Percentiles rank a stretch among this genome's conserved stretches.
phyloP scores from a whole-genome alignment of 1,140 invertebrate genomes.

The Aradophagus sp. region DNA sequence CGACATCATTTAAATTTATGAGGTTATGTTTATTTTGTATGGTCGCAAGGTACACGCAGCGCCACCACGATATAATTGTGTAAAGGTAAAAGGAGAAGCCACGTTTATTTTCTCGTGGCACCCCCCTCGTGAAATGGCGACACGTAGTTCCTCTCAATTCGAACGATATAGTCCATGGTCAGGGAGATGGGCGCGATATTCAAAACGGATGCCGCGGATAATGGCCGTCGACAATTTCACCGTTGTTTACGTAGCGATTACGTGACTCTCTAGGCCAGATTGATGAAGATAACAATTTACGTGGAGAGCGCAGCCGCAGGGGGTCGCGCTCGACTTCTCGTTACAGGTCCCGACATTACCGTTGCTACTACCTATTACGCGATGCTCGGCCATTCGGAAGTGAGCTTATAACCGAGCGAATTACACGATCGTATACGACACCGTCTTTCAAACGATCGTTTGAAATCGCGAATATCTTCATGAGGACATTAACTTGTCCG shows the following conservation, averaged over 20 bases:
- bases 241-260: slow-evolving; percentile 46
- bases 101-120: too few species aligned
- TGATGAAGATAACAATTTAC: slow-evolving; percentile 48
- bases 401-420: slow-evolving; percentile 6
- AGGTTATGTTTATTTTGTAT: too few species aligned
- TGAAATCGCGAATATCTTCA: too few species aligned
- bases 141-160: too few species aligned
- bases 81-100: too few species aligned
- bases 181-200: slow-evolving; percentile 32
- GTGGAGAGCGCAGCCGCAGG: slow-evolving; percentile 25
- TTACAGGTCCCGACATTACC: slow-evolving; percentile 35
- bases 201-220: slow-evolving; percentile 16
- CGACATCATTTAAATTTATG: too few species aligned
- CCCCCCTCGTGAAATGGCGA: too few species aligned
- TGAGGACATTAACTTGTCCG: too few species aligned
- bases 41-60: too few species aligned
- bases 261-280: slow-evolving; percentile 49
- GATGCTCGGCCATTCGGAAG: slow-evolving; percentile 16
- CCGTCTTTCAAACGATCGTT: slow-evolving; percentile 5
- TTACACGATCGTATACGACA: slow-evolving; percentile 10
- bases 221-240: slow-evolving; percentile 34
- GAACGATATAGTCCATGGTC: too few species aligned
- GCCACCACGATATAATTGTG: too few species aligned
- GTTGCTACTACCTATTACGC: slow-evolving; percentile 36
- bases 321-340: slow-evolving; percentile 35